Evolutionary conservation across 2,888 invertebrate genomes (phyloP), one percentile per base, ranked within the genome.

Genomic region (Napeogenes inachia): DNA sequence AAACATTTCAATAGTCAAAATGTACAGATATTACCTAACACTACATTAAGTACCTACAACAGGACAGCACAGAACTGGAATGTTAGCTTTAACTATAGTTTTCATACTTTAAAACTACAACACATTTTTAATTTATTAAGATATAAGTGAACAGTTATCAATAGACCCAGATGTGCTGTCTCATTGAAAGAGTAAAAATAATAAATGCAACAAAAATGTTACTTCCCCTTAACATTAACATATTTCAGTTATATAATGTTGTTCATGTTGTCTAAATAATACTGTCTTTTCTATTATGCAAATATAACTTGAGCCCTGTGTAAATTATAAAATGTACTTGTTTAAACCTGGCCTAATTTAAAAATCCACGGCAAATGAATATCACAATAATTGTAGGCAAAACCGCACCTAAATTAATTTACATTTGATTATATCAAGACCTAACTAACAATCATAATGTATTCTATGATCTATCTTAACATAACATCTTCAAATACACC

Each of bases 11-110:
- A 71, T 71, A 68, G 78, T 82, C 89, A 88, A 87, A 87, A 89
- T 89, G 76, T 89, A 89, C 89, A 89, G 65, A 82, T 82, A 87
- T 76, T 78, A 76, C 60, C 65, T 70, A 71, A 66, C 71, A 65
- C 66, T 77, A 80, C 59, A 77, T 87, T 89, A 89, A 89, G 89
- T 74, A 75, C 74, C 69, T 89, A 89, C 84, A 83, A 81, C 81
- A 82, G 73, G 85, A 87, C 89, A 88, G 88, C 87, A 88, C 85
- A 79, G 74, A 74, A 78, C 84, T 86, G 89, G 89, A 89, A 89
- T 88, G 88, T 87, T 80, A 74, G 63, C 4, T 35, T 35, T 69
- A 71, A 75, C 77, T 73, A 73, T 67, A 70, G 67, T 70, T 69
- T 67, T 71, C 69, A 62, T 72, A 70, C 70, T 64, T 71, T 77